These are phyloP conservation scores for Eupleurogrammus muticus DNA, from an alignment of 2,797 vertebrate species.

Conservation along the genomic window DNA sequence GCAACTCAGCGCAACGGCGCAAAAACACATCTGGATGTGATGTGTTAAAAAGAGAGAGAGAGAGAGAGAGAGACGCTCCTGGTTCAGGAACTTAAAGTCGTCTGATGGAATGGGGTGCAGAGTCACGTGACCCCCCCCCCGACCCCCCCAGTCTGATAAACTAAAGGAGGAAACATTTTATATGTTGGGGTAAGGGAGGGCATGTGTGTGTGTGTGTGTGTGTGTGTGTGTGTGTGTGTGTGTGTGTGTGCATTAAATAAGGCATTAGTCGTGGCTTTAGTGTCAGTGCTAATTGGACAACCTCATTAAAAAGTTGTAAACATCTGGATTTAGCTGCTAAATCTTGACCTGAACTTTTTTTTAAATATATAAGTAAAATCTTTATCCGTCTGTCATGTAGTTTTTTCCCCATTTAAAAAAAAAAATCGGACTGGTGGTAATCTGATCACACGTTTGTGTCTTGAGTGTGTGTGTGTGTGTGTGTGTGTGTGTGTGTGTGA, in stretches of 20 bases:
- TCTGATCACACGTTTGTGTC: conserved; percentile 48
- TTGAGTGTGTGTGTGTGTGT: neutral
- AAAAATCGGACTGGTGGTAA: conserved; percentile 43
- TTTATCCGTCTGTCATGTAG: neutral
- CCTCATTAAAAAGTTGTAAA: conserved; percentile 48
- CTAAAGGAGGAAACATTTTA: conserved; percentile 77
- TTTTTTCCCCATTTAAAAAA: too few species aligned
- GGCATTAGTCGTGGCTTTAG: conserved; percentile 15
- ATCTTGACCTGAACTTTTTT: conserved; percentile 16
- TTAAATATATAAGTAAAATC: neutral
- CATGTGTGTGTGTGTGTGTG: too few species aligned
- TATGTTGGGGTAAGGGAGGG: conserved; percentile 48
- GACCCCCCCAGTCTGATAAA: conserved; percentile 65
- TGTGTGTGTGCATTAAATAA: conserved; percentile 16
- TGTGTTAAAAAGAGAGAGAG: conserved; percentile 59
- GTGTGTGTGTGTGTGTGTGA: conserved; percentile 37
- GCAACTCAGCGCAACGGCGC: conserved; percentile 63
- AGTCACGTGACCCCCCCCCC: conserved; percentile 86
- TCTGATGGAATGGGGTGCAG: conserved; percentile 89
- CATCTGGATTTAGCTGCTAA: conserved; percentile 42
- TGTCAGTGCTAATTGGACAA: conserved; percentile 34
- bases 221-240: conserved; percentile 5
- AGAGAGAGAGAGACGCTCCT: conserved; percentile 69
- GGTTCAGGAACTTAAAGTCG: conserved; percentile 80
- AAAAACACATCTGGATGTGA: conserved; percentile 76